Evolutionary conservation across 2,888 invertebrate genomes (phyloP), one percentile per base, ranked within the genome.

Genomic region (Myopa testacea): DNA sequence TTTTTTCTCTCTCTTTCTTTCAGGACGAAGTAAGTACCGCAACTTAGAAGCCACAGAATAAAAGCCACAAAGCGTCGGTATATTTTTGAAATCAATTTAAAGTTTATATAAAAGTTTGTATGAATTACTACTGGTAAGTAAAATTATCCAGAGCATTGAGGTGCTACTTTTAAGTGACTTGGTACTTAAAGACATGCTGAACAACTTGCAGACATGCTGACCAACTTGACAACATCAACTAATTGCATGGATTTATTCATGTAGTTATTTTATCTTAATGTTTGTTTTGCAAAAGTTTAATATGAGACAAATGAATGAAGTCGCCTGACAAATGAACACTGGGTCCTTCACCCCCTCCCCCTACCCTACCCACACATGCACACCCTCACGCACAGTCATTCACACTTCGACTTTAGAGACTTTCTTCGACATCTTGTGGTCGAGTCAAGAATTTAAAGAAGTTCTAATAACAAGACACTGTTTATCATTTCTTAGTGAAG

Each of bases 1-100:
- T 26, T 26, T 2, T 26, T 26, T 26, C 78, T 70, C 78, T 78
- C 78, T 81, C 78, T 84, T 87, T 84, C 71, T 89, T 89, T 52
- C 89, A 89, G 89, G 89, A 84, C 84, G 89, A 89, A 89, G 89
- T 89, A 88, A 89, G 89, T 89, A 86, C 7, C 63, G 34, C 26
- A 34, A 12, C n/a, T 8, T 63, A 8, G 26, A 58, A 58, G 26
- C 62, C 19, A 8, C 6, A 5, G 26, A 8, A 14, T 60, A 12
- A 60, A 19, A 7, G 6, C 60, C 8, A 60, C 4, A 60, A 60
- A 60, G 12, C 55, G 55, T 10, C 55, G 3, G 55, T 3, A 8
- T 45, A 45, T 45, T 45, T 45, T 45, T 1, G 45, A 45, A 45
- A 45, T 45, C 1, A 2, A 65, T 65, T 65, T 37, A 38, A 65